Percentiles rank a stretch among this genome's conserved stretches.
Evolutionary conservation across 2,113 vertebrate species (phyloP).

Genomic region (Nesogale talazaci): DNA sequence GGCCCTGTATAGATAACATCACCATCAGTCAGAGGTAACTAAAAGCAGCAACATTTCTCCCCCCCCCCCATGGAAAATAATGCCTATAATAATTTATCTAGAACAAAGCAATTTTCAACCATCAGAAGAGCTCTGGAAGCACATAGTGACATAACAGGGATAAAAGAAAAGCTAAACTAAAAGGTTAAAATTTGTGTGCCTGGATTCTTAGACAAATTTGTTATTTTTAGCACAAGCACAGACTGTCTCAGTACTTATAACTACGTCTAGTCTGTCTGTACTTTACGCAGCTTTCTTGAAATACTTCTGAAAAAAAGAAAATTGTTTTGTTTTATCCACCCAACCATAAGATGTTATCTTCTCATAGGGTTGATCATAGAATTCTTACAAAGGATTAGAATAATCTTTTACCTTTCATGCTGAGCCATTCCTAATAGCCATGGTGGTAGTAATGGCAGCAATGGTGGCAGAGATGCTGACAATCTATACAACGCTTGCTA

Average conservation of each 20-base stretch:
- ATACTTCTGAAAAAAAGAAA: conserved; percentile 12
- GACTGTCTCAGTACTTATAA: neutral
- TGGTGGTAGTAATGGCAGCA: no score
- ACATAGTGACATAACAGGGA: no score
- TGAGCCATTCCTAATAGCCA: neutral
- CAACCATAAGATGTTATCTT: neutral
- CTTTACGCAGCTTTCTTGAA: neutral
- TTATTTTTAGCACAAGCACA: neutral
- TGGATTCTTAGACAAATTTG: conserved; percentile 13
- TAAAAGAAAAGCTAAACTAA: neutral
- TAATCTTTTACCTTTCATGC: neutral
- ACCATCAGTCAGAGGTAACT: neutral
- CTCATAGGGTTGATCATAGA: neutral
- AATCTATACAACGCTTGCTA: neutral
- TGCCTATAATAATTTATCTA: neutral
- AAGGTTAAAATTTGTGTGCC: neutral
- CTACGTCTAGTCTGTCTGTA: neutral
- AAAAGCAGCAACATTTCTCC: neutral
- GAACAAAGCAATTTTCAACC: neutral
- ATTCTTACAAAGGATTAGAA: neutral
- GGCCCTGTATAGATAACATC: no score
- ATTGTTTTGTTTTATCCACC: conserved; percentile 40
- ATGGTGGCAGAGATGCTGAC: no score
- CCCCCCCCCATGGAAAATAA: conserved; percentile 33
- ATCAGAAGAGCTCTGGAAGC: neutral